Evolutionary conservation across 2,113 vertebrate species (phyloP).

Genomic region (Hyaena hyaena): DNA sequence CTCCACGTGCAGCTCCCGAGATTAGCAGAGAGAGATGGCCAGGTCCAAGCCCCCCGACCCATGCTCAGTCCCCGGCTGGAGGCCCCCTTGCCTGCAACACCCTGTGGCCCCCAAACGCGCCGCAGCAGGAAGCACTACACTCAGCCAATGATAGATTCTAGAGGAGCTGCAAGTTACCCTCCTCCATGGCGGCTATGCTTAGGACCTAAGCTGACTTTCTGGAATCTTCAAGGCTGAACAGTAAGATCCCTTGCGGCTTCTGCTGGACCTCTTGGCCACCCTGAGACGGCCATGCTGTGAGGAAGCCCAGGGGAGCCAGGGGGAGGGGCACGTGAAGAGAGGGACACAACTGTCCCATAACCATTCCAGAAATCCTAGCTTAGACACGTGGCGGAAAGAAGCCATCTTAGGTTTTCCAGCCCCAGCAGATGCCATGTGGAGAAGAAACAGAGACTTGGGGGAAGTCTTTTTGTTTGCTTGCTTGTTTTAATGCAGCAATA

Average conservation of each 20-base stretch:
- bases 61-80: neutral
- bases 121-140: no score
- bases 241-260: neutral
- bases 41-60: no score
- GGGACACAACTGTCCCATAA: neutral
- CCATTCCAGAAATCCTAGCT: neutral
- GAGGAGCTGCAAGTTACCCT: no score
- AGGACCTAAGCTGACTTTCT: neutral
- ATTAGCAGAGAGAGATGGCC: neutral
- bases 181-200: fast-evolving
- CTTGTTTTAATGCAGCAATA: neutral
- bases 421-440: neutral
- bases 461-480: neutral
- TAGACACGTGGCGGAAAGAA: fast-evolving
- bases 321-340: fast-evolving
- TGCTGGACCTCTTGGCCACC: neutral
- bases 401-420: neutral
- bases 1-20: fast-evolving
- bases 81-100: neutral
- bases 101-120: fast-evolving
- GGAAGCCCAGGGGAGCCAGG: neutral
- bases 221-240: neutral
- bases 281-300: neutral
- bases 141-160: neutral
- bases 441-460: neutral